Evolutionary conservation across 2,888 invertebrate species (phyloP), one percentile per base, ranked within the genome.

Genomic region (Ophion costatus): DNA sequence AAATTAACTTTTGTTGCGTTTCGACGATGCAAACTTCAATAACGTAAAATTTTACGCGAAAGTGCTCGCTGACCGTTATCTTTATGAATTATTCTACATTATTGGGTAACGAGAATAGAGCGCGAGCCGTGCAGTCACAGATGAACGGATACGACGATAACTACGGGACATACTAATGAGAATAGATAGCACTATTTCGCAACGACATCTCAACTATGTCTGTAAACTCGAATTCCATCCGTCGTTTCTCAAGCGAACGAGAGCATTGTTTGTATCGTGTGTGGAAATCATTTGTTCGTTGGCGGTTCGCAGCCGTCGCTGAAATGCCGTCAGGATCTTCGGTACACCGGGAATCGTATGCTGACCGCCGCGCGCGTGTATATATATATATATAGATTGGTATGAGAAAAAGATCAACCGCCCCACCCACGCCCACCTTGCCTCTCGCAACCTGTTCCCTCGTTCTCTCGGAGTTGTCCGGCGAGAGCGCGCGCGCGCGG

Each of bases 391-490:
- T 59, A 29, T 69, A 61, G 77, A 80, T 45, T n/a, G 24, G 59
- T 45, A 78, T 67, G 83, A 81, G 85, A 87, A 86, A 87, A 91
- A 92, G 91, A 92, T 92, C 91, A 92, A 91, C 91, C 91, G 91
- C 90, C 92, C 91, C 93, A 93, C 93, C 93, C 92, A 93, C 93
- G 92, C 93, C 90, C 90, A 90, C 89, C 87, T 84, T 84, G 82
- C 79, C 71, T 87, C 88, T 91, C 88, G 92, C 92, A 93, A 93
- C 93, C 93, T 93, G 92, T 93, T 93, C 91, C 90, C 90, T 90
- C 90, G 89, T 90, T 90, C 89, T 87, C 89, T 86, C 89, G 87
- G 51, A 63, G 66, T 74, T 81, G 88, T 85, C 84, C 86, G 81
- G 83, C 80, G 79, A 71, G 83, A 80, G 79, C 73, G 83, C 82